Conservation (phyloP, 2,888 invertebrate species). For the Dolichomitus sp. region DNA sequence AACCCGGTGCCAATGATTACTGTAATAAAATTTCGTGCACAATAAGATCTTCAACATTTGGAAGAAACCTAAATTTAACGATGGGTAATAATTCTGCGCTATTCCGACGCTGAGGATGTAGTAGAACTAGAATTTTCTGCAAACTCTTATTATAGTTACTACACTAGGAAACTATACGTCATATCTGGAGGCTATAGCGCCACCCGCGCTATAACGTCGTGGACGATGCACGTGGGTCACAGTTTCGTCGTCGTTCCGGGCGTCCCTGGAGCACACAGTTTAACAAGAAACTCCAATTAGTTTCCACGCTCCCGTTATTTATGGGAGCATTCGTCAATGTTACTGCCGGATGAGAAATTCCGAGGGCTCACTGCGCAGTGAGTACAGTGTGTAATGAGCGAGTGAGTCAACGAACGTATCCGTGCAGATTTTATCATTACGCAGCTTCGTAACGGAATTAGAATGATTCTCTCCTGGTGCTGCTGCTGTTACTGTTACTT, state of each 20-base stretch:
- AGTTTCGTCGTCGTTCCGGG: slow-evolving; percentile 29
- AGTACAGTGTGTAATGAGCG: slow-evolving; percentile 8
- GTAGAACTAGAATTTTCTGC: no score
- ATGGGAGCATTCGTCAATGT: slow-evolving; percentile 80
- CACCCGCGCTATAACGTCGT: slow-evolving; percentile 29
- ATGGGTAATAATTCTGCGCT: no score
- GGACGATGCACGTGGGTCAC: slow-evolving; percentile 32
- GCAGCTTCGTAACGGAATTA: slow-evolving; percentile 70
- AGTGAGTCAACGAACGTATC: slow-evolving; percentile 4
- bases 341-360: slow-evolving; percentile 77
- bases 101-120: no score
- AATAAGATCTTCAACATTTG: no score
- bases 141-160: not conserved
- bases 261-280: slow-evolving; percentile 66
- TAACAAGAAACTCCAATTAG: slow-evolving; percentile 81
- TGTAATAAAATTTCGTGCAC: no score
- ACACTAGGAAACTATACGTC: not conserved
- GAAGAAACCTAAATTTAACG: no score
- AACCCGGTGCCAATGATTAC: no score
- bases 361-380: slow-evolving; percentile 53
- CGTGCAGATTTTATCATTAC: slow-evolving; percentile 70
- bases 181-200: not conserved
- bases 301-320: slow-evolving; percentile 78
- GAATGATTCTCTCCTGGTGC: slow-evolving; percentile 62
- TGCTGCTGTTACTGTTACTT: slow-evolving; percentile 25